Conservation (phyloP, 2,888 invertebrate genomes). For the Acrobasis suavella region DNA sequence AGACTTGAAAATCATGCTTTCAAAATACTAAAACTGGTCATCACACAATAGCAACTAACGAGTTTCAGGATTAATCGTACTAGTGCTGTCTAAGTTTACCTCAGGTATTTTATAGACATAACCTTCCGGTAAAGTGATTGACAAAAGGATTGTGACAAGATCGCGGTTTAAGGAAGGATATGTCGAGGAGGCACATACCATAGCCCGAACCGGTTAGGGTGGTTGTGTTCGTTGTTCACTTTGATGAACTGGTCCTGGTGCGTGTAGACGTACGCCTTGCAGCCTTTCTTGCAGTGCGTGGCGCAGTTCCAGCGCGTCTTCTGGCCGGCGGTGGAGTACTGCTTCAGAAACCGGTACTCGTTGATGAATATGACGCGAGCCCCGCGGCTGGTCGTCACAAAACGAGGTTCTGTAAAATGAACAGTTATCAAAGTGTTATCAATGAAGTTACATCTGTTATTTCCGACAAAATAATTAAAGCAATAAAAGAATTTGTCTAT, state of each 20-base stretch:
- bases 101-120: too few species aligned
- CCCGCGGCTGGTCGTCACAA: not conserved
- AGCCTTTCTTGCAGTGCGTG: slow-evolving; percentile 35
- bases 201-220: not conserved
- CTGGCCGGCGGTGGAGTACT: slow-evolving; percentile 5
- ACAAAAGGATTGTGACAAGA: not conserved
- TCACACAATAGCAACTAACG: too few species aligned
- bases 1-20: too few species aligned
- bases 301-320: slow-evolving; percentile 45
- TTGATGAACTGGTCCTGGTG: slow-evolving; percentile 35
- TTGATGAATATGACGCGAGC: not conserved
- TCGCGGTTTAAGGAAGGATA: not conserved
- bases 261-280: slow-evolving; percentile 41
- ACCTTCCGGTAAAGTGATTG: too few species aligned
- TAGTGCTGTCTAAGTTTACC: too few species aligned
- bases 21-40: too few species aligned
- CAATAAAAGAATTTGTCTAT: too few species aligned
- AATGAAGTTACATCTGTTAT: too few species aligned
- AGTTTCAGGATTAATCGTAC: too few species aligned
- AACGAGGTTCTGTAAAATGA: not conserved
- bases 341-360: slow-evolving; percentile 8
- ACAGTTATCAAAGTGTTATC: not conserved
- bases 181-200: not conserved
- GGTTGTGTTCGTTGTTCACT: slow-evolving; percentile 33
- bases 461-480: too few species aligned